Evolutionary conservation across 1,140 invertebrate genomes (phyloP), one percentile per base, ranked within the genome.

Genomic region (Drosophila orosa): DNA sequence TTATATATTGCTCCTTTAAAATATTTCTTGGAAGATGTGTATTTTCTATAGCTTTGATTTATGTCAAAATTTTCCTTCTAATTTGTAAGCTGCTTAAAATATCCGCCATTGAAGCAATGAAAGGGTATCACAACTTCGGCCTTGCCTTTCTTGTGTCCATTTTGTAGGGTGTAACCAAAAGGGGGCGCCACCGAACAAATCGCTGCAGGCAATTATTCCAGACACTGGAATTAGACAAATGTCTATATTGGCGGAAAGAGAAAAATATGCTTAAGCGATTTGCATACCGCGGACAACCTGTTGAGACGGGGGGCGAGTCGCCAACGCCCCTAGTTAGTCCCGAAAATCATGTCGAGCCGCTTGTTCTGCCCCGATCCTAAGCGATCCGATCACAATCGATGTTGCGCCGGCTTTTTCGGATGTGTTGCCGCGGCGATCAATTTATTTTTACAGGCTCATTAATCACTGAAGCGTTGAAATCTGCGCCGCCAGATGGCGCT

Each of bases 401-500:
- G 47, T 27, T 48, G 47, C 47, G 40, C 52, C 27, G 42, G 31
- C 48, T 63, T 81, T 45, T 66, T 54, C 62, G 52, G 59, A 35
- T 54, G 50, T 54, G 31, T 29, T 55, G 25, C 60, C 56, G 58
- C 45, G 48, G 58, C 75, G 75, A 83, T 87, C 77, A 84, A 74
- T 79, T 80, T 80, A 71, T 74, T 89, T 89, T 74, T 45, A 71
- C 71, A 55, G 71, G 76, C 82, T 90, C 82, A 90, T 90, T 90
- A 90, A 90, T 90, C 82, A 90, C 75, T 77, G 66, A 78, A 81
- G 82, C 76, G 83, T 87, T 87, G 87, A 87, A 89, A 78, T 80
- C 57, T 69, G 61, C 84, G 68, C 84, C 82, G 78, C 82, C 80
- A 81, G 69, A 86, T 85, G 82, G 82, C 82, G 82, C 82, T 85